Evolutionary conservation across 2,888 invertebrate genomes (phyloP).

Genomic region (Chaetogeoica ovagalla): DNA sequence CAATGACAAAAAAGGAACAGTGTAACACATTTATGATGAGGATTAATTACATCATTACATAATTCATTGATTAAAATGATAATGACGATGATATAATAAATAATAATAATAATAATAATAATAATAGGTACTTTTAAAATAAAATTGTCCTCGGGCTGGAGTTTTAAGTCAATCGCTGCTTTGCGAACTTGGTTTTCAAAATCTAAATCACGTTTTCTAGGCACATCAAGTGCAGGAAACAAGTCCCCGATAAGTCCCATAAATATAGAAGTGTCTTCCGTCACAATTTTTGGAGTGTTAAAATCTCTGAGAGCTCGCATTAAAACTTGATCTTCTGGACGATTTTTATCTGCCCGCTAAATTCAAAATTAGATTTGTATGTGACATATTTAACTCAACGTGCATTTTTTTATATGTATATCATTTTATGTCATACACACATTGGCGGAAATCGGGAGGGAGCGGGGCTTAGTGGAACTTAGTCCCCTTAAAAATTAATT

Average conservation of each 20-base stretch:
- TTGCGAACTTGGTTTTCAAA: conserved; percentile 79
- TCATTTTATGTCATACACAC: too few relatives aligned
- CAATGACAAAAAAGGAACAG: neutral
- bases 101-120: too few relatives aligned
- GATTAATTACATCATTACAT: too few relatives aligned
- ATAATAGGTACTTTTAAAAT: conserved; percentile 68
- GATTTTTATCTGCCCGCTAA: conserved; percentile 70
- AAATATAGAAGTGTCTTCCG: conserved; percentile 88
- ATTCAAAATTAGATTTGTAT: conserved; percentile 32
- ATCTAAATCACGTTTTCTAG: conserved; percentile 80
- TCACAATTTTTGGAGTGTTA: conserved; percentile 91
- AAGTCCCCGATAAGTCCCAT: conserved; percentile 93
- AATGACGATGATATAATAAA: too few relatives aligned
- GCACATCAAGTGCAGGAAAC: conserved; percentile 90
- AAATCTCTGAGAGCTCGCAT: conserved; percentile 94
- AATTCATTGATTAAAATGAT: too few relatives aligned
- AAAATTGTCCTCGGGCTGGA: conserved; percentile 91
- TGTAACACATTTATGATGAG: too few relatives aligned
- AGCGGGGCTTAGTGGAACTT: too few relatives aligned
- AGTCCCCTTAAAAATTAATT: too few relatives aligned
- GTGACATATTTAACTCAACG: too few relatives aligned
- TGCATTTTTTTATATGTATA: too few relatives aligned
- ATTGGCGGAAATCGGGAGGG: too few relatives aligned
- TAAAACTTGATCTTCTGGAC: conserved; percentile 89
- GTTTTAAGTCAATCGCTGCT: conserved; percentile 77